Conservation (phyloP, 1,140 invertebrate genomes). For the Calycopis cecrops region DNA sequence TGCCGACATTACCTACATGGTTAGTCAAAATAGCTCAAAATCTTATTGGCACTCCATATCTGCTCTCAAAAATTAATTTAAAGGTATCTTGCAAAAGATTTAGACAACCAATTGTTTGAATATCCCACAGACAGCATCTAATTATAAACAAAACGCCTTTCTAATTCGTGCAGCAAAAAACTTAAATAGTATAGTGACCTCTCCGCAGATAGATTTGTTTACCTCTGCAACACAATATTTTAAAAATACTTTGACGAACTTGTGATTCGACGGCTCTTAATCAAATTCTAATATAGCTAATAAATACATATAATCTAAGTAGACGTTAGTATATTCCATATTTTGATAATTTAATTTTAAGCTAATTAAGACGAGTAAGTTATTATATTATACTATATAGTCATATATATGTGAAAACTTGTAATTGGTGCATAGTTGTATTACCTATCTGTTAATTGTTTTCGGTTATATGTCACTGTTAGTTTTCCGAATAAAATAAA, state of each 20-base stretch:
- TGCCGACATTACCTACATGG: constrained; percentile 10
- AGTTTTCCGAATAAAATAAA: too few species aligned
- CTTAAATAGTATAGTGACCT: constrained; percentile 3
- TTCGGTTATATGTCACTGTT: too few species aligned
- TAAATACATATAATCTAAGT: too few species aligned
- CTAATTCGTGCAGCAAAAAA: constrained; percentile 2
- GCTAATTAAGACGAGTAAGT: too few species aligned
- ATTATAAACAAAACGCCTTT: constrained; percentile 3
- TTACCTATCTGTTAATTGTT: too few species aligned
- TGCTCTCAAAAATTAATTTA: neutral
- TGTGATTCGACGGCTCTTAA: constrained; percentile 1
- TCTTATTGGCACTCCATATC: constrained; percentile 2
- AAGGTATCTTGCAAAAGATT: too few species aligned
- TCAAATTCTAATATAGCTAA: neutral
- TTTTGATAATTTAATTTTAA: too few species aligned
- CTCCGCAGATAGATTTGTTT: constrained; percentile 4
- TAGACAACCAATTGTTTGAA: too few species aligned
- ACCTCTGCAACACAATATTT: neutral
- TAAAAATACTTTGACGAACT: constrained; percentile 2
- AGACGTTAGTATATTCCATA: too few species aligned
- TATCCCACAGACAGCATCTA: neutral
- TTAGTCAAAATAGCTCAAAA: neutral
- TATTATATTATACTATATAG: too few species aligned
- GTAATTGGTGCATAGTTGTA: too few species aligned
- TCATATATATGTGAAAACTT: too few species aligned